Evolutionary conservation across 2,888 invertebrate genomes (phyloP).

Genomic region (Cheilosia grossa): DNA sequence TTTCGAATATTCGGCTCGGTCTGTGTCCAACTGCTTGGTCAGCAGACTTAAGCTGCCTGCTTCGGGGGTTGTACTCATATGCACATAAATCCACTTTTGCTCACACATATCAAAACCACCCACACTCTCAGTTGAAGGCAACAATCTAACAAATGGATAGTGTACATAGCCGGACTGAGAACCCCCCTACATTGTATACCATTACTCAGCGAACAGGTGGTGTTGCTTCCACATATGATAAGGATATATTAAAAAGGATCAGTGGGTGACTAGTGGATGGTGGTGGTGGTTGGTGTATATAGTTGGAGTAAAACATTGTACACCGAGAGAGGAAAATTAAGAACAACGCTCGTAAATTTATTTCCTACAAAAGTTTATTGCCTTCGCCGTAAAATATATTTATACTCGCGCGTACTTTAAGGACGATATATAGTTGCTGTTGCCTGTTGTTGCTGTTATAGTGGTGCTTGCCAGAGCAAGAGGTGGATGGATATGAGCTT

Average conservation of each 20-base stretch:
- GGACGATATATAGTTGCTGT: conserved; percentile 44
- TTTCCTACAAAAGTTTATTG: conserved; percentile 77
- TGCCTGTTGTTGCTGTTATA: conserved; percentile 10
- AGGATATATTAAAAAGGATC: conserved; percentile 60
- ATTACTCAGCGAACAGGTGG: conserved; percentile 63
- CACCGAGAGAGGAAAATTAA: conserved; percentile 74
- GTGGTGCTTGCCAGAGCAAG: conserved; percentile 62
- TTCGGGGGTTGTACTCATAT: conserved; percentile 21
- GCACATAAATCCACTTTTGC: conserved; percentile 40
- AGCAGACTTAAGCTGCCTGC: conserved; percentile 19
- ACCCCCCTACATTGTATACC: conserved; percentile 15
- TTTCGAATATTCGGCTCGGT: conserved; percentile 4
- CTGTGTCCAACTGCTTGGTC: conserved; percentile 27
- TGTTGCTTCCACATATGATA: conserved; percentile 53
- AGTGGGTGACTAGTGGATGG: conserved; percentile 52
- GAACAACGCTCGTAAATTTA: conserved; percentile 77
- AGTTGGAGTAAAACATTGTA: conserved; percentile 60
- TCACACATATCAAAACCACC: conserved; percentile 20
- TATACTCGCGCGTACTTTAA: conserved; percentile 60
- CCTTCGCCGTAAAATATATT: conserved; percentile 76
- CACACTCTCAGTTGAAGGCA: conserved; percentile 22
- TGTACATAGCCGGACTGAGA: conserved; percentile 19
- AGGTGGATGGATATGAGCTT: conserved; percentile 69
- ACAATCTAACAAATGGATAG: conserved; percentile 65
- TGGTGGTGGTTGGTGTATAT: conserved; percentile 26